Base-by-base conservation (phyloP, 2,797 vertebrate species). In the Poecilia picta region DNA sequence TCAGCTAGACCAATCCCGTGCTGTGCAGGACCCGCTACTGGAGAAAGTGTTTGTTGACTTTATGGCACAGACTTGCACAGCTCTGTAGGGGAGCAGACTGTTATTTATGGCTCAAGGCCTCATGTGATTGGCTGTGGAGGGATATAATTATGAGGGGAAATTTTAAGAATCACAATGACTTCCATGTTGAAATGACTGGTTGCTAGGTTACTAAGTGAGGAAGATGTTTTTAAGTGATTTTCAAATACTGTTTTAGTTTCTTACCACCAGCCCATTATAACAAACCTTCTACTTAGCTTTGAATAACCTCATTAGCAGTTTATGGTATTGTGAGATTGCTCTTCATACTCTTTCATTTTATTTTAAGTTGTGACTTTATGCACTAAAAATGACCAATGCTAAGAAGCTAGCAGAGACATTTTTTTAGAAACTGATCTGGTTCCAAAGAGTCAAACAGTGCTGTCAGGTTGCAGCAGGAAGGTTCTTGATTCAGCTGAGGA, bases 41-140 rank as follows among this genome's bases (percentile, higher is more conserved):
- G 88, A 88, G 89, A 94, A 93, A 94, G 91, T 90, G 88, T 92
- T 94, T 95, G 93, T 94, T 95, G 93, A 95, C 89, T 95, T 95
- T 94, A 92, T 77, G 39, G 87, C 87, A 83, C 86, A 90, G 89
- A 89, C 92, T 88, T 90, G 53, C 53, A n/a, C 84, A 85, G 87
- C 93, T 94, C 90, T 91, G 92, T 93, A 88, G 91, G 92, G 91
- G 89, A 93, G 89, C 90, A 88, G 87, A 86, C 88, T 94, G 91
- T 94, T 95, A 93, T 95, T 94, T 95, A 94, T 94, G 93, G 93
- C 87, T 91, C 89, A 86, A 85, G 82, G 80, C 79, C 81, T 83
- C 80, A 80, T 90, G 88, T 87, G 93, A 95, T 95, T 95, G 92
- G 92, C 86, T 85, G 83, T 79, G 62, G 45, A 88, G 91, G 91